Conservation (phyloP, 1,140 invertebrate genomes). For the Drosophila santomea region DNA sequence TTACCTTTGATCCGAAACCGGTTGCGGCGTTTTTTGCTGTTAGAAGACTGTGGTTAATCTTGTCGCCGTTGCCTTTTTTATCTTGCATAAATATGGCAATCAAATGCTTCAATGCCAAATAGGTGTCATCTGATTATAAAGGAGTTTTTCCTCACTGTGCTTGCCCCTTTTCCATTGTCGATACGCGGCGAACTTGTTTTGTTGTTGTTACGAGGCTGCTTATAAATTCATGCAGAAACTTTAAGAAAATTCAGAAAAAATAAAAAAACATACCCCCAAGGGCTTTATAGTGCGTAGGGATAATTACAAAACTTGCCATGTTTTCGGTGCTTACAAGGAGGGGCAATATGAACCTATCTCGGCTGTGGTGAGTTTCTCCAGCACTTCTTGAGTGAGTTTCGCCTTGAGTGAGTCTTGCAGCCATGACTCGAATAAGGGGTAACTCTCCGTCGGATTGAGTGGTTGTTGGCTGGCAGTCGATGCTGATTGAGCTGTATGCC, state of each 20-base stretch:
- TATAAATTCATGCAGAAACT: slow-evolving; percentile 40
- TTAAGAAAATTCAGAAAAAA: slow-evolving; percentile 34
- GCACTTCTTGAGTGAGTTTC: slow-evolving; percentile 44
- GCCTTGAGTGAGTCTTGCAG: slow-evolving; percentile 18
- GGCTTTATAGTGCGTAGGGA: not conserved
- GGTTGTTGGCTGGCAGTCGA: not conserved
- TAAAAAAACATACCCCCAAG: not conserved
- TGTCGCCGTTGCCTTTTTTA: slow-evolving; percentile 81
- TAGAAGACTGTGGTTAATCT: slow-evolving; percentile 80
- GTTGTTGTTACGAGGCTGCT: slow-evolving; percentile 18
- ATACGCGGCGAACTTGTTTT: slow-evolving; percentile 25
- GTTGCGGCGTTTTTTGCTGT: slow-evolving; percentile 63
- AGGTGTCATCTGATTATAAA: slow-evolving; percentile 68
- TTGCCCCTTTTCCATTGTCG: slow-evolving; percentile 32
- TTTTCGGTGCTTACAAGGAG: slow-evolving; percentile 21
- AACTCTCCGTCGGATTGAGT: slow-evolving; percentile 1
- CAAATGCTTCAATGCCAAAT: slow-evolving; percentile 73
- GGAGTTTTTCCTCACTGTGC: slow-evolving; percentile 6
- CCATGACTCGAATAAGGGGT: slow-evolving; percentile 46
- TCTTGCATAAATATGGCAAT: slow-evolving; percentile 81
- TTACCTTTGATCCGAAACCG: slow-evolving; percentile 41
- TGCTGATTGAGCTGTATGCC: slow-evolving; percentile 44
- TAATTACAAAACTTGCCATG: slow-evolving; percentile 44
- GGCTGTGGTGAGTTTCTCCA: slow-evolving; percentile 60
- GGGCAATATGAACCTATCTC: slow-evolving; percentile 12